Percentiles rank a stretch among this genome's conserved stretches.
Conservation (phyloP, 2,888 invertebrate species). For the Sphaeridia pumilis region DNA sequence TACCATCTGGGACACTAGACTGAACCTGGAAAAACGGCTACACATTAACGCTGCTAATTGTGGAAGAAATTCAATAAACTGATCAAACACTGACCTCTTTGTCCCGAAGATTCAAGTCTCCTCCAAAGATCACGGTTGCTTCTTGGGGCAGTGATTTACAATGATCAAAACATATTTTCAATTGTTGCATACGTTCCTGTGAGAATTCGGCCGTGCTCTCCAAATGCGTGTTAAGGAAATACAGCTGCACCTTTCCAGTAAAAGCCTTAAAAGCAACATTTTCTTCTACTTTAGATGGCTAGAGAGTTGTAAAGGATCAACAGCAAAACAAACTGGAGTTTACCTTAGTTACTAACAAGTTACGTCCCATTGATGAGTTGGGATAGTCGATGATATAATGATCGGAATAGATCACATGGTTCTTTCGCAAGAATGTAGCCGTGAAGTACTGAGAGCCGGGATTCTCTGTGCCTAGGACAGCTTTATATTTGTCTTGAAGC, state of each 20-base stretch:
- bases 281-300: too few relatives aligned
- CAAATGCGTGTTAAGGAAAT: conserved; percentile 48
- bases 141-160: conserved; percentile 30
- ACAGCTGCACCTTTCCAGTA: conserved; percentile 39
- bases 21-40: conserved; percentile 38
- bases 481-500: conserved; percentile 40
- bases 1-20: conserved; percentile 41
- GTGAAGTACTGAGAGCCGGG: conserved; percentile 41
- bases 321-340: background rate
- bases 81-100: conserved; percentile 46
- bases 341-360: conserved; percentile 44
- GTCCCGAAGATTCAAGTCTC: conserved; percentile 50
- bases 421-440: conserved; percentile 41
- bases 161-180: conserved; percentile 39
- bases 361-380: conserved; percentile 45
- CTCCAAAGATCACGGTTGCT: conserved; percentile 46
- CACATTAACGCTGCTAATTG: too few relatives aligned
- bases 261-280: conserved; percentile 37
- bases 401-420: conserved; percentile 40
- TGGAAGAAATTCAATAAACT: background rate
- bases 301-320: background rate
- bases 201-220: conserved; percentile 46
- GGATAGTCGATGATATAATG: conserved; percentile 43
- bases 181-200: conserved; percentile 42
- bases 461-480: conserved; percentile 38